A percentile compares a stretch with the other conserved stretches of the same genome.
These are phyloP conservation scores for Lonchura striata DNA, from an alignment of 2,113 vertebrate genomes.

Conservation along the genomic window DNA sequence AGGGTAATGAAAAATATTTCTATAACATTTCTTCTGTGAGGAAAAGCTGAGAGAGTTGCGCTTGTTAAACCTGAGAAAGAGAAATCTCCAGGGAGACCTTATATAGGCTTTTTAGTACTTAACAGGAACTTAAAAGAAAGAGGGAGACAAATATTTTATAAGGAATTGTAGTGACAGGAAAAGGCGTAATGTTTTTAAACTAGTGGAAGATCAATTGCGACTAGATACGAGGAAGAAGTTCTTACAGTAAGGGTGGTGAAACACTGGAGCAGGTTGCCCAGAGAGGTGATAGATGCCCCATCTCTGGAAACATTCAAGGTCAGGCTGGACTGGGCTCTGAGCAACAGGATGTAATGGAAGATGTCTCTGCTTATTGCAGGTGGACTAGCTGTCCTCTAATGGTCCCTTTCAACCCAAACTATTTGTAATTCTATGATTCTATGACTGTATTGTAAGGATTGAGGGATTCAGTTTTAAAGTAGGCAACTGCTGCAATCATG, in stretches of 20 bases:
- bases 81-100: background rate
- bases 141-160: background rate
- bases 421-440: background rate
- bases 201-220: background rate
- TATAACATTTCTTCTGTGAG: background rate
- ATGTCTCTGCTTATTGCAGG: background rate
- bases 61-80: background rate
- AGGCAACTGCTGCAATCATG: background rate
- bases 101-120: background rate
- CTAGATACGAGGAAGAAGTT: background rate
- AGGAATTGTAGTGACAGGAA: background rate
- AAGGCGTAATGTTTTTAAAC: background rate
- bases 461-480: background rate
- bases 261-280: too few species aligned
- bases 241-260: background rate
- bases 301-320: background rate
- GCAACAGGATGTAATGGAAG: background rate
- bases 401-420: background rate
- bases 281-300: background rate
- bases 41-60: background rate
- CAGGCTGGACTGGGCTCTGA: accelerated
- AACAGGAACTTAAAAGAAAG: background rate
- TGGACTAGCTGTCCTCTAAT: background rate
- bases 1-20: background rate
- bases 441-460: background rate